Percentiles rank a stretch among this genome's conserved stretches.
Conservation (phyloP, 2,797 vertebrate species). For the Rhodeus uyekii region DNA sequence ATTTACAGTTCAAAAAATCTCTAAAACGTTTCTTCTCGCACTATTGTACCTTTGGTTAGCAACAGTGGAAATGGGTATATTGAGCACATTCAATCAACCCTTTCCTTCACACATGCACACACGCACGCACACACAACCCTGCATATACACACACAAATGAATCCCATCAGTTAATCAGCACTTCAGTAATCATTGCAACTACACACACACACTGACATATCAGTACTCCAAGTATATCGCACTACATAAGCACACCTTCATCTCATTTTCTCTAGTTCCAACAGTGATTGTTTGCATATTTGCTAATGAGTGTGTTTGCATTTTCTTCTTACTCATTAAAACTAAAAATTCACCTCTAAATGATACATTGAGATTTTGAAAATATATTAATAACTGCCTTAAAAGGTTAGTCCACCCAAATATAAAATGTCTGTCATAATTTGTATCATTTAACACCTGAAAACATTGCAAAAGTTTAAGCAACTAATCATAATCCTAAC, state of each 20-base stretch:
- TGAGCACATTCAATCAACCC: not conserved
- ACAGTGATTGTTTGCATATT: not conserved
- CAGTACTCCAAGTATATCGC: not conserved
- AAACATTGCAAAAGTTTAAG: too few relatives aligned
- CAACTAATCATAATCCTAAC: too few relatives aligned
- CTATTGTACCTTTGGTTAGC: slow-evolving; percentile 3
- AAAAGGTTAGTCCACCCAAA: not conserved
- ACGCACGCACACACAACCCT: not conserved
- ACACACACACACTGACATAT: not conserved
- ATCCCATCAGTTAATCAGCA: slow-evolving; percentile 24
- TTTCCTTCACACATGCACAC: not conserved
- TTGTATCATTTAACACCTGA: too few relatives aligned
- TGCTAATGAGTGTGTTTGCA: not conserved
- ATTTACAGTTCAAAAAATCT: not conserved
- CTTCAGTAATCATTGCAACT: slow-evolving; percentile 20
- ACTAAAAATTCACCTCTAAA: not conserved
- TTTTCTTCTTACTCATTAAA: not conserved
- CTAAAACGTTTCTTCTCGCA: not conserved
- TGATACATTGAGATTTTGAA: not conserved
- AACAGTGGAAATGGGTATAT: slow-evolving; percentile 1
- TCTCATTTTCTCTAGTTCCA: not conserved
- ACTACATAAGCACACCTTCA: not conserved
- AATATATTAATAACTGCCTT: not conserved
- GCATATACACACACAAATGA: not conserved
- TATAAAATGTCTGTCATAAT: not conserved